A percentile compares a stretch with the other conserved stretches of the same genome.
These are phyloP conservation scores for Elgaria multicarinata DNA, from an alignment of 2,113 vertebrate genomes.

Conservation along the genomic window DNA sequence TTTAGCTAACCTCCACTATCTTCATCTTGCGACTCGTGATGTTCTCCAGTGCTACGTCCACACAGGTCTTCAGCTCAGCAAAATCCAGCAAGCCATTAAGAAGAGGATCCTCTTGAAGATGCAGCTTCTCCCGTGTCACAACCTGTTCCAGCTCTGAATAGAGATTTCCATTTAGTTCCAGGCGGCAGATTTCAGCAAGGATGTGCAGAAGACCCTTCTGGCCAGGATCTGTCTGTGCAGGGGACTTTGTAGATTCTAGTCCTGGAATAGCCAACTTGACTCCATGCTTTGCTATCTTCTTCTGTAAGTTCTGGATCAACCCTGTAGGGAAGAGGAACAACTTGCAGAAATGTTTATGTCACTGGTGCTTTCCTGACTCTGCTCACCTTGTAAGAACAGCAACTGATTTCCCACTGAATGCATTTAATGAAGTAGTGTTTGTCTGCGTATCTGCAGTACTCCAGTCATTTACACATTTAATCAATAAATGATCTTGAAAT, in stretches of 20 bases:
- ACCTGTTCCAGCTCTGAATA: constrained; percentile 85
- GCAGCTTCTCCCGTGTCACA: constrained; percentile 80
- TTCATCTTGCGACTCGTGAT: constrained; percentile 78
- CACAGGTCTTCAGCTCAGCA: constrained; percentile 81
- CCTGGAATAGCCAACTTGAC: constrained; percentile 84
- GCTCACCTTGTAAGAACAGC: neutral
- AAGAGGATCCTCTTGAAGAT: constrained; percentile 85
- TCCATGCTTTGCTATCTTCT: constrained; percentile 84
- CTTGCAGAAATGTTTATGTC: neutral
- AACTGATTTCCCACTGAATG: neutral
- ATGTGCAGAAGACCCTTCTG: constrained; percentile 83
- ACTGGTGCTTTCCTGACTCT: neutral
- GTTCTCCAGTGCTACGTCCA: constrained; percentile 89
- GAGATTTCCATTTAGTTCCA: constrained; percentile 92
- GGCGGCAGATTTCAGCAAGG: constrained; percentile 81
- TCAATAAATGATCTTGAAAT: neutral
- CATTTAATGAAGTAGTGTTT: neutral
- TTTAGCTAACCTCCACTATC: constrained; percentile 87
- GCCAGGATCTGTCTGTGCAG: neutral
- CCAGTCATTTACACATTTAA: neutral
- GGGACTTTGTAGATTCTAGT: constrained; percentile 58
- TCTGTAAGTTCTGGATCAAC: constrained; percentile 80
- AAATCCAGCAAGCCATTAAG: constrained; percentile 84
- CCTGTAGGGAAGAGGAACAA: constrained; percentile 51
- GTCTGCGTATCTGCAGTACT: neutral